phyloP scores from a whole-genome alignment of 2,113 vertebrate genomes.

The Gambusia affinis region DNA sequence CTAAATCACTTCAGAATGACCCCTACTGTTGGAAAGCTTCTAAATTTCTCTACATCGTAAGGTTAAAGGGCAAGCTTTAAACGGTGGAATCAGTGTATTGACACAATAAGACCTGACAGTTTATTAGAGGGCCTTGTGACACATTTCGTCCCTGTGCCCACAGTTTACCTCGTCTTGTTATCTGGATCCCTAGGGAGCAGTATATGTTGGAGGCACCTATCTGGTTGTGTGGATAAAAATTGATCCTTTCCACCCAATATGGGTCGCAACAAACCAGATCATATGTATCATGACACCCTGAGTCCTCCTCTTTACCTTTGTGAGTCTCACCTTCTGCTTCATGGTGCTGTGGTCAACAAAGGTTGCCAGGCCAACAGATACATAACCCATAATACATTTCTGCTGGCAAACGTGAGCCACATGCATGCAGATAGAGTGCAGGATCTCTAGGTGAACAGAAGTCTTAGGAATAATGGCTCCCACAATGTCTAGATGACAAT shows the following conservation, averaged over 20 bases:
- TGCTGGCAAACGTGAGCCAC: constrained; percentile 84
- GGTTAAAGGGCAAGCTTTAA: constrained; percentile 81
- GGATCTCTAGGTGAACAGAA: constrained; percentile 80
- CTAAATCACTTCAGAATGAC: constrained; percentile 73
- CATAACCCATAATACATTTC: constrained; percentile 80
- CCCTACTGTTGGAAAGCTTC: constrained; percentile 69
- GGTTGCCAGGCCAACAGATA: constrained; percentile 86
- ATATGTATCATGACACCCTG: constrained; percentile 19
- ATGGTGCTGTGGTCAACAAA: constrained; percentile 81
- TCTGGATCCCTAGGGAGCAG: constrained; percentile 70
- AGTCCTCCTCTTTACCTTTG: background rate
- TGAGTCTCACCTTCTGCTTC: constrained; percentile 84
- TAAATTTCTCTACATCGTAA: constrained; percentile 59
- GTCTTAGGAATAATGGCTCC: constrained; percentile 85
- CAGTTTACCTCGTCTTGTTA: constrained; percentile 64
- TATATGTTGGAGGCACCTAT: constrained; percentile 64
- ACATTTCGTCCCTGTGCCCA: constrained; percentile 67
- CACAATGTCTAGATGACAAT: constrained; percentile 76
- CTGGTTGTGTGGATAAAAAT: constrained; percentile 69
- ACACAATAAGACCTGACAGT: constrained; percentile 85
- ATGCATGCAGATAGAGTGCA: constrained; percentile 78
- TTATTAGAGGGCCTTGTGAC: constrained; percentile 81
- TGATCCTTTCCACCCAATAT: constrained; percentile 60
- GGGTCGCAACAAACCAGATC: constrained; percentile 10
- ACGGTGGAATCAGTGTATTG: constrained; percentile 81